These are phyloP conservation scores for Rhabdophis nuchalis DNA, from an alignment of 2,797 vertebrate genomes.

Conservation along the genomic window DNA sequence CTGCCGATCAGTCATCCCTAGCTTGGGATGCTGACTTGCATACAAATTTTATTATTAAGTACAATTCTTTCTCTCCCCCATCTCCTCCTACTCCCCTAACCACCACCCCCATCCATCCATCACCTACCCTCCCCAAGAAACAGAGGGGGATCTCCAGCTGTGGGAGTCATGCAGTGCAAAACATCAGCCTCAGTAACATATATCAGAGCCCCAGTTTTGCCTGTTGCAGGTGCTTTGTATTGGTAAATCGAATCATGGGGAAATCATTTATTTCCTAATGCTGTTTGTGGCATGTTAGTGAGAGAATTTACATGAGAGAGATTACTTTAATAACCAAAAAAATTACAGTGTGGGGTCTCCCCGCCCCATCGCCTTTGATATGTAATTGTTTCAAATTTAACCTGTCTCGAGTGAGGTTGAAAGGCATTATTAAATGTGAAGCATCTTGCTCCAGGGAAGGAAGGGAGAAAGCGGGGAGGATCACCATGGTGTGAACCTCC, in stretches of 20 bases:
- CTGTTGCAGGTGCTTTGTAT: constrained; percentile 78
- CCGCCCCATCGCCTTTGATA: constrained; percentile 82
- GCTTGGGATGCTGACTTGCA: constrained; percentile 77
- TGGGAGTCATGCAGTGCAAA: constrained; percentile 61
- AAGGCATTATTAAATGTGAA: constrained; percentile 70
- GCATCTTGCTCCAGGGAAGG: constrained; percentile 61
- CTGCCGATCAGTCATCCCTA: constrained; percentile 88
- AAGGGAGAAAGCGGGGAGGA: constrained; percentile 62
- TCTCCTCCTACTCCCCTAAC: constrained; percentile 29
- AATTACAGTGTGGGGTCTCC: constrained; percentile 86
- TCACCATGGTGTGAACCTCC: constrained; percentile 62
- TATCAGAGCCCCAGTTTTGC: constrained; percentile 82
- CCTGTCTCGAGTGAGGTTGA: constrained; percentile 77
- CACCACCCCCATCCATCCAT: constrained; percentile 56
- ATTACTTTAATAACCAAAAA: constrained; percentile 90
- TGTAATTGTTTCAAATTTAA: constrained; percentile 94
- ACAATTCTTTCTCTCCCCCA: constrained; percentile 65
- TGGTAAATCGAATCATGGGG: constrained; percentile 87
- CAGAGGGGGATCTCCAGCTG: constrained; percentile 55
- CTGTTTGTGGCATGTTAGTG: constrained; percentile 76
- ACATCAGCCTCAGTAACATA: constrained; percentile 81
- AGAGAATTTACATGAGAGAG: constrained; percentile 85
- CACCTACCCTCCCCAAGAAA: constrained; percentile 47
- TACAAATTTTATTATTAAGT: constrained; percentile 83
- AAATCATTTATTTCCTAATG: constrained; percentile 88